Evolutionary conservation across 2,113 vertebrate species (phyloP).

Genomic region (Miniopterus natalensis): DNA sequence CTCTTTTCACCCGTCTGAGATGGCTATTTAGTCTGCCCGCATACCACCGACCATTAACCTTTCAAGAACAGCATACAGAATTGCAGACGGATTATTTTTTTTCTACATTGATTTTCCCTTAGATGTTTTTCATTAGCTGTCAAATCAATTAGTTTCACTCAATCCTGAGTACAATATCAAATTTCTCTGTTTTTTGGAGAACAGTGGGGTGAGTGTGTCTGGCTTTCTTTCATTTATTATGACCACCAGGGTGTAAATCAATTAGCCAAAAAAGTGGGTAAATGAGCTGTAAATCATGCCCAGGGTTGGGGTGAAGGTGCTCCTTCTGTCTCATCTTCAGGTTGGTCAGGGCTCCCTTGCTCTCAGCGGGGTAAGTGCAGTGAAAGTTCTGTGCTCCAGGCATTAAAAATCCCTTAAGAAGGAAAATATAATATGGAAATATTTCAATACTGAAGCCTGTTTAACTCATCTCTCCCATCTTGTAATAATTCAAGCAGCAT

Average conservation of each 20-base stretch:
- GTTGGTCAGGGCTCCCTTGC: neutral
- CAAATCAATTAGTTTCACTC: constrained; percentile 83
- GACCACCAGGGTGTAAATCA: neutral
- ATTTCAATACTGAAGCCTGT: neutral
- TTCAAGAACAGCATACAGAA: constrained; percentile 73
- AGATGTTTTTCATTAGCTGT: constrained; percentile 85
- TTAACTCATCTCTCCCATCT: neutral
- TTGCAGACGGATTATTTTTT: constrained; percentile 82
- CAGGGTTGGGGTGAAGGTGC: neutral
- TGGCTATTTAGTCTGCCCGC: no score
- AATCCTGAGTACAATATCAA: constrained; percentile 78
- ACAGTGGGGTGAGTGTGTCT: neutral
- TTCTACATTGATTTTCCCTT: constrained; percentile 83
- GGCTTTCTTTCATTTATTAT: constrained; percentile 15
- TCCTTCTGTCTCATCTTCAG: neutral
- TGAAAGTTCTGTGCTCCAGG: neutral
- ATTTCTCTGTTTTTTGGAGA: neutral
- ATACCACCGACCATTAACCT: no score
- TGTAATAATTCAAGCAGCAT: neutral
- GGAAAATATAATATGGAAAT: neutral
- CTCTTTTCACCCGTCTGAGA: no score
- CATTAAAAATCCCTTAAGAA: constrained; percentile 26
- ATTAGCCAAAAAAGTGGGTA: neutral
- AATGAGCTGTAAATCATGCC: neutral
- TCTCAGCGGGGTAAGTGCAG: neutral